Evolutionary conservation across 2,888 invertebrate genomes (phyloP), one percentile per base, ranked within the genome.

Genomic region (Horisme vitalbata): DNA sequence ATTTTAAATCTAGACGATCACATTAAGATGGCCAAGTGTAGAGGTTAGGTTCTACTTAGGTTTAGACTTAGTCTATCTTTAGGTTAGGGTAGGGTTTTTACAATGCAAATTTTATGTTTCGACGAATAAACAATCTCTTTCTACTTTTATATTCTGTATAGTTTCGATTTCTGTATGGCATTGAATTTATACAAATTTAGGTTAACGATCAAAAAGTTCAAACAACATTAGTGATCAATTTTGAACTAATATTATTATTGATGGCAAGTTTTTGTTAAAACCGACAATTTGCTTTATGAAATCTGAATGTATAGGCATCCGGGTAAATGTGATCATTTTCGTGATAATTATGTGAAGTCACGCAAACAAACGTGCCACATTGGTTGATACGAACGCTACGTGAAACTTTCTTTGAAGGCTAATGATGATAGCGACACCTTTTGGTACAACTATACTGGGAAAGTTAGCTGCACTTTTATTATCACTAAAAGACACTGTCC

Each of bases 201-300:
- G 79, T 75, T 80, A 83, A 81, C 71, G 78, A 79, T 78, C 73
- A 63, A 71, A 75, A 75, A 77, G 67, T 79, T 73, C 61, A 56
- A 80, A 77, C 71, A 71, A 78, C 85, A 86, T 88, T 86, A 87
- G 74, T 65, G 80, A 82, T 83, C 83, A 84, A 85, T 86, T 84
- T 81, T 73, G 67, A 62, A 78, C 76, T 77, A 80, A 85, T 83
- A 79, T 78, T 83, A 79, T 78, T 79, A 76, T 84, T 78, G 79
- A 71, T 74, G 68, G 74, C 78, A 87, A 85, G 73, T 87, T 88
- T 83, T 75, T 71, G 65, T 72, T 81, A 75, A 77, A 83, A 75
- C 77, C 75, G 77, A 84, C 82, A 87, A 86, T 88, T 87, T 85
- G 73, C 78, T 86, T 82, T 80, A 83, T 84, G 79, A 83, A 84